These are phyloP conservation scores for Dyspetes luteomarginatus DNA, from an alignment of 2,888 invertebrate genomes.

Conservation along the genomic window DNA sequence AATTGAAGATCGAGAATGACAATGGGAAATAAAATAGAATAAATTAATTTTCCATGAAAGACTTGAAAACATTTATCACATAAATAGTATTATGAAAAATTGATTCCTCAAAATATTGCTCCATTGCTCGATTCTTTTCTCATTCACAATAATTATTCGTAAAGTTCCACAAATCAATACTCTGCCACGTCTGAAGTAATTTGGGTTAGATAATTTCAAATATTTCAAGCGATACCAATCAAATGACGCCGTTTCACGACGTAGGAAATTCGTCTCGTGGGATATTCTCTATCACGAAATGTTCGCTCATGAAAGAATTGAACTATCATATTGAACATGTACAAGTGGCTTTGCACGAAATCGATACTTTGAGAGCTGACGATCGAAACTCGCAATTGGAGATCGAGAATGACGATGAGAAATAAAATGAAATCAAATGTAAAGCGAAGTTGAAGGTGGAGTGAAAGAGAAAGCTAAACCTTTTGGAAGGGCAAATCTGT, in stretches of 20 bases:
- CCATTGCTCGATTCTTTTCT: too few relatives aligned
- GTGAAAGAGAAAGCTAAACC: neutral
- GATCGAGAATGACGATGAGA: neutral
- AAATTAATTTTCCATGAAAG: neutral
- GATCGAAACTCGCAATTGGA: neutral
- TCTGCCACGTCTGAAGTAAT: too few relatives aligned
- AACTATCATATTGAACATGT: neutral
- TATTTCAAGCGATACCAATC: too few relatives aligned
- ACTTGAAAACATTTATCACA: too few relatives aligned
- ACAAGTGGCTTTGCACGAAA: neutral
- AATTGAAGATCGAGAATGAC: too few relatives aligned
- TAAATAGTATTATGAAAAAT: too few relatives aligned
- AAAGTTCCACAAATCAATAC: too few relatives aligned
- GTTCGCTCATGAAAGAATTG: neutral
- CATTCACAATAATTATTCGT: too few relatives aligned
- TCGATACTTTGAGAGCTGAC: neutral
- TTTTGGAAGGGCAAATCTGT: constrained; percentile 7
- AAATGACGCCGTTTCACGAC: too few relatives aligned
- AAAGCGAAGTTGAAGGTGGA: constrained; percentile 11
- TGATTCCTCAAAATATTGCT: neutral
- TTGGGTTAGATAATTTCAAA: neutral
- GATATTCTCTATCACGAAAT: neutral
- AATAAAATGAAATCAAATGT: neutral
- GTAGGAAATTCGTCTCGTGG: neutral
- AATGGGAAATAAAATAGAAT: too few relatives aligned